phyloP scores from a whole-genome alignment of 1,140 invertebrate species.

The Drosophila lini region DNA sequence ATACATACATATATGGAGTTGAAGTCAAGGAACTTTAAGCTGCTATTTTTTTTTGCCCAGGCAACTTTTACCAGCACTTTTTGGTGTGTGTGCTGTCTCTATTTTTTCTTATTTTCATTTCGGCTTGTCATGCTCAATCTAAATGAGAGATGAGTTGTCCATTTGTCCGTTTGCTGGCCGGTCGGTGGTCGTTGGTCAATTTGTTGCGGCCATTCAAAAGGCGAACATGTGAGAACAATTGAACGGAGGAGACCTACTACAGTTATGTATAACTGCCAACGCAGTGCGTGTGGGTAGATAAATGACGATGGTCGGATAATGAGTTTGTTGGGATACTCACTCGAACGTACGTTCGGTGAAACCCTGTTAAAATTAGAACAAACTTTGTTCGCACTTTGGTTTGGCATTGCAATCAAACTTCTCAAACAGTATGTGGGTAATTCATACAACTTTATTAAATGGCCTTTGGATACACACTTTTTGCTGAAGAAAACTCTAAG shows the following conservation, averaged over 20 bases:
- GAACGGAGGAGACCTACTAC: conserved; percentile 44
- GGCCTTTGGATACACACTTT: neutral
- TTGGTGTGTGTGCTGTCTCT: conserved; percentile 6
- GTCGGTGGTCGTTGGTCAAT: conserved; percentile 20
- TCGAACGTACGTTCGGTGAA: neutral
- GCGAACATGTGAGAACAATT: conserved; percentile 57
- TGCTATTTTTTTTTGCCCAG: conserved; percentile 55
- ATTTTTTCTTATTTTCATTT: conserved; percentile 41
- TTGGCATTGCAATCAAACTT: conserved; percentile 4
- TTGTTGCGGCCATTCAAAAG: conserved; percentile 41
- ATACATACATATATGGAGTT: conserved; percentile 17
- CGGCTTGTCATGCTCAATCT: conserved; percentile 63
- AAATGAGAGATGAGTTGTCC: conserved; percentile 64
- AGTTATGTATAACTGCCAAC: conserved; percentile 35
- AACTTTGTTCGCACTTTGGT: conserved; percentile 1
- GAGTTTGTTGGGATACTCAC: conserved; percentile 15
- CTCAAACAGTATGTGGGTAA: neutral
- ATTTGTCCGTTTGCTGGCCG: conserved; percentile 29
- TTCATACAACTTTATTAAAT: neutral
- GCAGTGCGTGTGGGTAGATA: conserved; percentile 47
- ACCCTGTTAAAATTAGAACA: conserved; percentile 20
- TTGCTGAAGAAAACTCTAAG: neutral
- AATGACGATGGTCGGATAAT: conserved; percentile 37
- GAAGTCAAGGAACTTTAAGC: conserved; percentile 79
- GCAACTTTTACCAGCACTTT: conserved; percentile 60